Percentiles rank a stretch among this genome's conserved stretches.
These are phyloP conservation scores for Endotricha flammealis DNA, from an alignment of 2,888 invertebrate genomes.

Conservation along the genomic window DNA sequence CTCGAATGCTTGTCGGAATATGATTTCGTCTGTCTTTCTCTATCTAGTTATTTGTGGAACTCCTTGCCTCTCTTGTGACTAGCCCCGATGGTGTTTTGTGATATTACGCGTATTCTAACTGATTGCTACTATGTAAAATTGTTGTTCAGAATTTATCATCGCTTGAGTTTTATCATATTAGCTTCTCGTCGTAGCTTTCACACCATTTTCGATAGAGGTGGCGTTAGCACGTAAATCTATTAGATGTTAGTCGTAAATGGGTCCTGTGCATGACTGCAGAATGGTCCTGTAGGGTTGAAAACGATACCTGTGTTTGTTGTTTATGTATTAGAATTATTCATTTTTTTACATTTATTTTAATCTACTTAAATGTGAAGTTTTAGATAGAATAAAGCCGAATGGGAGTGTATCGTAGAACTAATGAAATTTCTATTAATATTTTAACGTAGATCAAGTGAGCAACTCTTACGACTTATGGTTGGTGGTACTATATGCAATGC, in stretches of 20 bases:
- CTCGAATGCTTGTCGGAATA: slow-evolving; percentile 16
- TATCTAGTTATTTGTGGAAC: slow-evolving; percentile 29
- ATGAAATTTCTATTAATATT: no score
- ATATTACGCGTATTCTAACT: slow-evolving; percentile 47
- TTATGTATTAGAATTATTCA: slow-evolving; percentile 16
- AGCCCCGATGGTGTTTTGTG: slow-evolving; percentile 25
- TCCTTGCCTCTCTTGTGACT: slow-evolving; percentile 24
- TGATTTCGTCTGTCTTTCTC: slow-evolving; percentile 31
- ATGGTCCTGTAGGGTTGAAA: slow-evolving; percentile 23
- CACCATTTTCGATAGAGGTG: slow-evolving; percentile 64
- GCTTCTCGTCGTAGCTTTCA: slow-evolving; percentile 51
- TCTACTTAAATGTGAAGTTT: not conserved
- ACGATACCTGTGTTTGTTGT: slow-evolving; percentile 21
- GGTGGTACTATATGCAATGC: no score
- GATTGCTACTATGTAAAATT: slow-evolving; percentile 65
- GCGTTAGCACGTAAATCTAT: slow-evolving; percentile 23
- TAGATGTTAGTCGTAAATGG: slow-evolving; percentile 30
- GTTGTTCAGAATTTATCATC: slow-evolving; percentile 49
- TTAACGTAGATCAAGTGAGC: no score
- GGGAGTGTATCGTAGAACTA: not conserved
- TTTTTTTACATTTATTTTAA: not conserved
- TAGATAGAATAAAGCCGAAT: slow-evolving; percentile 2
- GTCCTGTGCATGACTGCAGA: slow-evolving; percentile 35
- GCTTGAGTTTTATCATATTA: slow-evolving; percentile 47
- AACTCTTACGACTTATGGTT: no score